phyloP scores from a whole-genome alignment of 2,888 invertebrate genomes.

The Nymphalis polychloros region DNA sequence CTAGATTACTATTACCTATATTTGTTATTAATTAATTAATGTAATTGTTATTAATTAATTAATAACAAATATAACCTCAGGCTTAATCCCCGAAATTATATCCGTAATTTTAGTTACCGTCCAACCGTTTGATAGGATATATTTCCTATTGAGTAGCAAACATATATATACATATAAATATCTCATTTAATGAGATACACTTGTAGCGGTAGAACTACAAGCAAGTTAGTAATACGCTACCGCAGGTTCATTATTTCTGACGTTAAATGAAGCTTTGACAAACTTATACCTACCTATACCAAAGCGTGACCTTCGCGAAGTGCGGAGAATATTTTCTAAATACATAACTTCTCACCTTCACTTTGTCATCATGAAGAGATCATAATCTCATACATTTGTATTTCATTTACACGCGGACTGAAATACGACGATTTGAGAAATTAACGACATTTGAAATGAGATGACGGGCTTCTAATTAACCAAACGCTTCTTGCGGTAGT shows the following conservation, averaged over 20 bases:
- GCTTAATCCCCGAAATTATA: too few relatives aligned
- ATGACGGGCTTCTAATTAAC: neutral
- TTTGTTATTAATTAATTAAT: too few relatives aligned
- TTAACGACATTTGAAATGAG: constrained; percentile 1
- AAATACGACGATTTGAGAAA: constrained; percentile 7
- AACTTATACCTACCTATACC: neutral
- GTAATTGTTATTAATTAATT: too few relatives aligned
- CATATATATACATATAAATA: too few relatives aligned
- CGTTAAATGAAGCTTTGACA: neutral
- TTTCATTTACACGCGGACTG: constrained; percentile 10
- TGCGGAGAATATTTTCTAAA: constrained; percentile 6
- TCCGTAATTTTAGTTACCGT: too few relatives aligned
- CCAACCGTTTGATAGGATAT: too few relatives aligned
- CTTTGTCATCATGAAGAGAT: constrained; percentile 12
- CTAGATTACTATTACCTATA: too few relatives aligned
- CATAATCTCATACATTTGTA: neutral
- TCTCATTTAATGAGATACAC: neutral
- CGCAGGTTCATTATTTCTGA: neutral
- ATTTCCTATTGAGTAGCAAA: too few relatives aligned
- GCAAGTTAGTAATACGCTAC: neutral
- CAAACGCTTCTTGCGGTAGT: neutral
- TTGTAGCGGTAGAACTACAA: neutral
- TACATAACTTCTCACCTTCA: constrained; percentile 15
- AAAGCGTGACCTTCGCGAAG: constrained; percentile 7
- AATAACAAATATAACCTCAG: too few relatives aligned